Base-by-base conservation (phyloP, 2,888 invertebrate genomes). In the Drosophila affinis region DNA sequence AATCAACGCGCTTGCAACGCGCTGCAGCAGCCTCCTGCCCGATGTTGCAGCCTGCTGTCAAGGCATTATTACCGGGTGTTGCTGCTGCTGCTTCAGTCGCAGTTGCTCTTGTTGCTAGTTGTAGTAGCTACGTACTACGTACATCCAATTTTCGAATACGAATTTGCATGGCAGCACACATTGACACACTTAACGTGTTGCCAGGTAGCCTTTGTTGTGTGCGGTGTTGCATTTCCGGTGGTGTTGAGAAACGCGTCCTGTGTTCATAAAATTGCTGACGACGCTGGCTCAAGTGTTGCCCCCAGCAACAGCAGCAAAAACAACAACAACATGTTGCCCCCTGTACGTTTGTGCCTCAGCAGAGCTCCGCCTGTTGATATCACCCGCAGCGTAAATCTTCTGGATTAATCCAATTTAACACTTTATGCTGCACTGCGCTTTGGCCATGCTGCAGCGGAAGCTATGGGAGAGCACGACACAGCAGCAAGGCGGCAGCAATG, bases 351-450 rank as follows among this genome's bases (percentile, higher is more conserved):
- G 55, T 51, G 55, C 61, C 55, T 70, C 62, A 55, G 65, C 72
- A 75, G 32, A 75, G 32, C 51, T 76, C 76, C 72, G 75, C 82
- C 78, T 84, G 86, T 81, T 90, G 82, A 82, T 90, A 90, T 90
- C 89, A 90, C 90, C 90, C 90, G 90, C 90, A 90, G 90, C 89
- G 90, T 90, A 90, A 90, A 90, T 90, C 90, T 90, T 89, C 78
- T 85, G 90, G 88, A 90, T 90, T 90, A 90, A 90, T 90, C 89
- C 90, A 90, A 90, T 90, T 90, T 90, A 90, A 90, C 90, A 90
- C 90, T 89, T 90, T 90, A 85, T 86, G 79, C 84, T 84, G 87
- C 79, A 81, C 76, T 85, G 77, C 86, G 77, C 79, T 79, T 78
- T 79, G 70, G 62, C 73, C 80, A 75, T 79, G 82, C 77, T 79